Percentiles rank a stretch among this genome's conserved stretches.
phyloP scores from a whole-genome alignment of 2,113 vertebrate species.

The Dryoscopus gambensis region DNA sequence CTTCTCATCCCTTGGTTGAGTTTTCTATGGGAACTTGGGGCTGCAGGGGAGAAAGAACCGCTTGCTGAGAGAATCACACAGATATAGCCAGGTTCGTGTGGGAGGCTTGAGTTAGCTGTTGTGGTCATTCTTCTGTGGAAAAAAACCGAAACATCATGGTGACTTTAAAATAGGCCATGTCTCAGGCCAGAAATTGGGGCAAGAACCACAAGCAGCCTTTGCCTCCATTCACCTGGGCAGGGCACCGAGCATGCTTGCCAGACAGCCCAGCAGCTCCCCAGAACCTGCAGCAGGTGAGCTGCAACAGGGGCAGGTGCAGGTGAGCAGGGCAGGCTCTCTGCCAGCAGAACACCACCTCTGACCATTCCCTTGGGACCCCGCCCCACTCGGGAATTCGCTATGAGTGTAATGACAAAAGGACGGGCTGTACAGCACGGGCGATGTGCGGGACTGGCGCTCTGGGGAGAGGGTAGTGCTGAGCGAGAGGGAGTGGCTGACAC shows the following conservation, averaged over 20 bases:
- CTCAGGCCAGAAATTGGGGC: not conserved
- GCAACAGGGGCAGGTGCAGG: not conserved
- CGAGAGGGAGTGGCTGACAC: not conserved
- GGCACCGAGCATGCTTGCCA: not conserved
- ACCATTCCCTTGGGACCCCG: not conserved
- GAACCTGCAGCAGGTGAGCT: not conserved
- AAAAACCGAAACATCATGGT: not conserved
- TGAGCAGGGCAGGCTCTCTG: not conserved
- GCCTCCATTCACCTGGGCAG: not conserved
- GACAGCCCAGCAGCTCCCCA: not conserved
- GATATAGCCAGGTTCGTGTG: not conserved
- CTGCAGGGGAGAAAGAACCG: not conserved
- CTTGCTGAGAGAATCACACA: not conserved
- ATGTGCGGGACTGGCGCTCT: not conserved
- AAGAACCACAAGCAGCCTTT: not conserved
- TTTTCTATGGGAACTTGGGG: not conserved
- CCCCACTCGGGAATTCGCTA: accelerated
- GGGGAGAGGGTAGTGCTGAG: accelerated
- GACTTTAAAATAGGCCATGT: not conserved
- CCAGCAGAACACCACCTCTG: not conserved
- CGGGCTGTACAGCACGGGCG: accelerated
- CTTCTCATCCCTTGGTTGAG: not conserved
- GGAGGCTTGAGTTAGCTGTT: not conserved
- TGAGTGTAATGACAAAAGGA: not conserved
- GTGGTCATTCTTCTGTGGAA: not conserved